Conservation (phyloP, 2,113 vertebrate species). For the Anarhynchus alexandrinus region DNA sequence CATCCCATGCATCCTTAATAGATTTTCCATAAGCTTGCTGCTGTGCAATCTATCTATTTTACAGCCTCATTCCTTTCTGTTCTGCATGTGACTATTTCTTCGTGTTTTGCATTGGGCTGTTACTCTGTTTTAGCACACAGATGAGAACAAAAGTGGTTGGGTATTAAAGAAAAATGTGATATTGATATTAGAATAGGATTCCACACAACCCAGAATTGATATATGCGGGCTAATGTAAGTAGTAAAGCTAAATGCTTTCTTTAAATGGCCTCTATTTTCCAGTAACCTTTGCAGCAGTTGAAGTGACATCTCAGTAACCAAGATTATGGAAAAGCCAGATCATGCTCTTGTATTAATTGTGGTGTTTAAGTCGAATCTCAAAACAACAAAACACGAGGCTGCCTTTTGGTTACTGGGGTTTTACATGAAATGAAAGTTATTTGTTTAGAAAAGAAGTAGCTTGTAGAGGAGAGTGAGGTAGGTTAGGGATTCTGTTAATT, state of each 20-base stretch:
- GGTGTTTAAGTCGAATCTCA: not conserved
- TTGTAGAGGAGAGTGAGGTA: not conserved
- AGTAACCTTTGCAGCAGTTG: not conserved
- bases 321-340: not conserved
- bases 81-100: not conserved
- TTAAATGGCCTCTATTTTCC: not conserved
- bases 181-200: not conserved
- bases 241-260: conserved; percentile 1
- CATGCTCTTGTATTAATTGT: not conserved
- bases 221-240: not conserved
- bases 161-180: not conserved
- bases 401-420: not conserved
- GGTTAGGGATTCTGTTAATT: not conserved
- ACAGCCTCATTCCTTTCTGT: not conserved
- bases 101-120: not conserved
- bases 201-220: not conserved
- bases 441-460: not conserved
- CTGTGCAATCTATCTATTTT: not conserved
- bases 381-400: not conserved
- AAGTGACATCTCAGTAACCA: not conserved
- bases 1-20: not conserved
- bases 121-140: not conserved
- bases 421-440: not conserved
- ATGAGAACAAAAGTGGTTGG: not conserved
- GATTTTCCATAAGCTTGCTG: conserved; percentile 8